phyloP scores from a whole-genome alignment of 2,113 vertebrate genomes.

The Poeciliopsis turrubarensis region DNA sequence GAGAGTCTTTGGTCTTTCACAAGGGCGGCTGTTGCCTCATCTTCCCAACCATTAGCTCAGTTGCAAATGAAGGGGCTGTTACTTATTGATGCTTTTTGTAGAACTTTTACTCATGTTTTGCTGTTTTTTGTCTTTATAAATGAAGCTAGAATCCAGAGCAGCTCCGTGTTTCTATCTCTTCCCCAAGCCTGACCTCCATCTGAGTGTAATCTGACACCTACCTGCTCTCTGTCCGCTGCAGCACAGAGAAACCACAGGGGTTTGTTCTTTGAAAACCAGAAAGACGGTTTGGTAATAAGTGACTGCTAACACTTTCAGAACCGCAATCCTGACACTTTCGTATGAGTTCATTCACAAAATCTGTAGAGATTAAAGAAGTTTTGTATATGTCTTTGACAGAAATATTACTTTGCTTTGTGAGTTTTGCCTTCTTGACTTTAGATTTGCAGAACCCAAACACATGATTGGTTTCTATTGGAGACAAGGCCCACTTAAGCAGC shows the following conservation, averaged over 20 bases:
- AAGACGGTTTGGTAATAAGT: constrained; percentile 10
- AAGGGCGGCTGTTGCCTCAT: constrained; percentile 25
- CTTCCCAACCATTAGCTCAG: neutral
- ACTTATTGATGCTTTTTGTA: neutral
- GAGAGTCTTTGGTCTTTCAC: constrained; percentile 23
- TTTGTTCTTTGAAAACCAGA: constrained; percentile 29
- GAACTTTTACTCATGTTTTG: neutral
- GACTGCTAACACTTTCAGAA: neutral
- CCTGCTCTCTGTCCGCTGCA: constrained; percentile 20
- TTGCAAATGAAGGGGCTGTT: neutral
- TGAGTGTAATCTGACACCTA: constrained; percentile 42
- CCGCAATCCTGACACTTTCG: neutral
- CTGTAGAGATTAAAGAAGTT: neutral
- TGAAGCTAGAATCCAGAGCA: neutral
- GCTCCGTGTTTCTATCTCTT: neutral
- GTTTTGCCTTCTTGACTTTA: neutral
- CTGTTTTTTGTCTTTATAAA: neutral
- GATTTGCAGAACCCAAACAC: constrained; percentile 19
- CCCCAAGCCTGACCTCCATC: constrained; percentile 22
- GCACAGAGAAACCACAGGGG: constrained; percentile 4
- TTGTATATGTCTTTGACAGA: neutral
- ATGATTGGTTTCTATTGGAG: constrained; percentile 13
- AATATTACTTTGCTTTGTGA: neutral
- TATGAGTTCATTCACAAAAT: neutral
- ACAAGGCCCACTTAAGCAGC: constrained; percentile 48